Base-by-base conservation (phyloP, 2,888 invertebrate species). In the Anthrax anthrax region DNA sequence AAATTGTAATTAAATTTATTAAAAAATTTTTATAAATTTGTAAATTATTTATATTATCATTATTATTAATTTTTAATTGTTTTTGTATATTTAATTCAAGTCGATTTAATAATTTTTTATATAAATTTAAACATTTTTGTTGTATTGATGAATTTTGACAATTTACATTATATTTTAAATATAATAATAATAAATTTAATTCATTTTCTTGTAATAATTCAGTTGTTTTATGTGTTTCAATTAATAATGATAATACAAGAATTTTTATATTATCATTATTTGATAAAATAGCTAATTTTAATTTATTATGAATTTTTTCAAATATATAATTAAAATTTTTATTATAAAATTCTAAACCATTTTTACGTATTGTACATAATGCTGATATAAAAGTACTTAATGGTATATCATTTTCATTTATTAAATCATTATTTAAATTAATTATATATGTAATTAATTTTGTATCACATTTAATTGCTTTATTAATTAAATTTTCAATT, bases 191-290 rank as follows among this genome's bases (percentile, higher is more conserved):
- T 16, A 80, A 70, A 2, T 72, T 60, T 34, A 89, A 70, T 58
- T 90, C 89, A 38, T 68, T 67, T 0, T 59, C 47, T 0, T 71
- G 61, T 52, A 84, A 76, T 13, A 69, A 54, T 59, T 86, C 83
- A 2, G 88, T 85, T 2, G 77, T 77, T 61, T 82, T 84, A 43
- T 77, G 79, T 1, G 77, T 80, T 57, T 87, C 85, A 43, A 83
- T 78, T 32, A 90, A 62, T 18, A 88, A 65, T 1, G 77, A 74
- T 43, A 88, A 70, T 0, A 80, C 75, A 52, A 81, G 72, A 9
- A 86, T 66, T 23, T 87, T 73, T 2, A 80, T 75, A 78, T 88
- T 60, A 40, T 67, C 63, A 29, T 60, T 57, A 42, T 56, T 55
- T 0, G 60, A 60, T 1, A 74, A 68, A 27, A 82, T 72, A 4